These are phyloP conservation scores for Syngnathus acus DNA, from an alignment of 2,797 vertebrate species.

Conservation along the genomic window DNA sequence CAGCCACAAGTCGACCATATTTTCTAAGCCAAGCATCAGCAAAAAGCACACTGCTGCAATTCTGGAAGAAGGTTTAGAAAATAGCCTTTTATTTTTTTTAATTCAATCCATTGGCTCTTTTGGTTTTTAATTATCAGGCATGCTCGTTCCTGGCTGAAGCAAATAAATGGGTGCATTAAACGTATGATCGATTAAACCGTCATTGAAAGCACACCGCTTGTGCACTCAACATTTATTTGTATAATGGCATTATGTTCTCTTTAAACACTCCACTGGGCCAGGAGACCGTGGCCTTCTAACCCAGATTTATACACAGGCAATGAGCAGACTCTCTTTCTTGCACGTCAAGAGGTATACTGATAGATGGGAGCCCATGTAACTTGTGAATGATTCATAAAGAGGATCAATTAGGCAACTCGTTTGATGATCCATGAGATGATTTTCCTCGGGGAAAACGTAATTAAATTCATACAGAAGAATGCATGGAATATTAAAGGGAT, in stretches of 20 bases:
- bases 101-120: not conserved
- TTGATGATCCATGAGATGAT: slow-evolving; percentile 40
- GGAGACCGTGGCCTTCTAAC: slow-evolving; percentile 43
- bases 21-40: not conserved
- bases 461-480: slow-evolving; percentile 12
- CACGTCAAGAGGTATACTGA: slow-evolving; percentile 6
- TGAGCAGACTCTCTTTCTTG: slow-evolving; percentile 14
- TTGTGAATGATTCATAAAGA: slow-evolving; percentile 46
- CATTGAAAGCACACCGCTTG: slow-evolving; percentile 26
- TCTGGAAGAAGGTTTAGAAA: not conserved
- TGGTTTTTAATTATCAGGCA: slow-evolving; percentile 4
- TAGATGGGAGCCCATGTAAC: slow-evolving; percentile 12
- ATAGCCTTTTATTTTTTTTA: slow-evolving; percentile 11
- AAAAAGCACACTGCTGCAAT: not conserved
- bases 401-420: slow-evolving; percentile 47
- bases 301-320: slow-evolving; percentile 36
- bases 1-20: not conserved
- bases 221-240: slow-evolving; percentile 47
- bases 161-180: slow-evolving; percentile 41
- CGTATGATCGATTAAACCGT: slow-evolving; percentile 32
- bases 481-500: slow-evolving; percentile 46
- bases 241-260: slow-evolving; percentile 26
- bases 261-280: slow-evolving; percentile 41
- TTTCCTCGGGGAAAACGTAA: slow-evolving; percentile 31
- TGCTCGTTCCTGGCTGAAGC: not conserved